These are phyloP conservation scores for Barbus barbus DNA, from an alignment of 2,113 vertebrate species.

Conservation along the genomic window DNA sequence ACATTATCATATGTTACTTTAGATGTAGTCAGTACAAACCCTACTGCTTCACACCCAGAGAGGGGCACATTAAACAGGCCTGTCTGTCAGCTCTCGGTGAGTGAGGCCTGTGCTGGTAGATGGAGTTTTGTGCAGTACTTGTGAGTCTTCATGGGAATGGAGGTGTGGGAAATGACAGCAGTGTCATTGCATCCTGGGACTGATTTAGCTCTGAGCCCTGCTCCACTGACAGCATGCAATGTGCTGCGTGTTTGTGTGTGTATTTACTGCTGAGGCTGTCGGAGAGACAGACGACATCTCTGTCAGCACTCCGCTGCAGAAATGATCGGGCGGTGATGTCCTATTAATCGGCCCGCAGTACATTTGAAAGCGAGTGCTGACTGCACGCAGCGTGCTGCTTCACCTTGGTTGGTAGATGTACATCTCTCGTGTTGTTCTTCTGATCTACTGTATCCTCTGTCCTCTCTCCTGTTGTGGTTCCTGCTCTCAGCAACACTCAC, in stretches of 20 bases:
- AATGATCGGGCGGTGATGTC: conserved; percentile 56
- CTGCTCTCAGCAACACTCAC: background rate
- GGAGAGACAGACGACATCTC: conserved; percentile 46
- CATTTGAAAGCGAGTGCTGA: conserved; percentile 44
- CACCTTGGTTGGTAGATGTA: conserved; percentile 26
- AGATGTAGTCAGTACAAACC: background rate
- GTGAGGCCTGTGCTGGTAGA: conserved; percentile 42
- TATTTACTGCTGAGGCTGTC: conserved; percentile 54
- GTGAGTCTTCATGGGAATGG: conserved; percentile 49
- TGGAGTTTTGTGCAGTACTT: conserved; percentile 51
- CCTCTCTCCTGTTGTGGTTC: conserved; percentile 6
- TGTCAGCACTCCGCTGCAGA: conserved; percentile 50
- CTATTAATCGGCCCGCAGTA: conserved; percentile 53
- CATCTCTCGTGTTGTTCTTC: too few relatives aligned
- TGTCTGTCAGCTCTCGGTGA: conserved; percentile 37
- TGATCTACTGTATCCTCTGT: conserved; percentile 9
- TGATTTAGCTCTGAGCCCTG: conserved; percentile 53
- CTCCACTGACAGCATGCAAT: conserved; percentile 53
- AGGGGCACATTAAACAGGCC: conserved; percentile 41
- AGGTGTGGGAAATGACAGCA: conserved; percentile 52
- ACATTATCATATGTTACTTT: conserved; percentile 24
- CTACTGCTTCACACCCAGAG: conserved; percentile 33
- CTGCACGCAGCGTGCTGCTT: conserved; percentile 30
- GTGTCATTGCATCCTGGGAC: conserved; percentile 56
- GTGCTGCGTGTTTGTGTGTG: conserved; percentile 45